A percentile compares a stretch with the other conserved stretches of the same genome.
Evolutionary conservation across 53 echinoderm and acorn worm genomes (phyloP).

Genomic region (Echinometra lucunter): DNA sequence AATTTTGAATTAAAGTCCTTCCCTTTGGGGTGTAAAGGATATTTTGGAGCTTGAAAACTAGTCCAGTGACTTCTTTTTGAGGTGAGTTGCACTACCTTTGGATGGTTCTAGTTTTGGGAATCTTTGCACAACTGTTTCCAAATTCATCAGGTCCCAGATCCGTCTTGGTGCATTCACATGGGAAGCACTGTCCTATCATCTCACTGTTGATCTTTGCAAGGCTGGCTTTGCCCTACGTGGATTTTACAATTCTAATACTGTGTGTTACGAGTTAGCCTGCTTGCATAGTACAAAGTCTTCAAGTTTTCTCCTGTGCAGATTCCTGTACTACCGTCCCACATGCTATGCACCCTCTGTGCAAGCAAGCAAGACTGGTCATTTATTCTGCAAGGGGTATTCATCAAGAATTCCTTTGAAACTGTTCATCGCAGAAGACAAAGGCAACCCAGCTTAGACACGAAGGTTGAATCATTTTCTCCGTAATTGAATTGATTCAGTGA

Average conservation of each 20-base stretch:
- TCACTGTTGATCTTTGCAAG: background rate
- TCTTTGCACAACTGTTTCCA: background rate
- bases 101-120: background rate
- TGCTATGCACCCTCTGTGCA: background rate
- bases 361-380: background rate
- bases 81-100: background rate
- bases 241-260: background rate
- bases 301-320: background rate
- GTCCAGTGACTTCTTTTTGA: background rate
- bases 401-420: constrained; percentile 1
- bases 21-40: background rate
- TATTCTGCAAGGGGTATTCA: background rate
- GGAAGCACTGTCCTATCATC: background rate
- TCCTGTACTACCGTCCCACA: background rate
- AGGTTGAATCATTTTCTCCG: background rate
- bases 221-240: background rate
- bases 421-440: background rate
- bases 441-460: background rate
- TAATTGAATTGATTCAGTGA: background rate
- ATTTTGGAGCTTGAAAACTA: background rate
- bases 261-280: background rate
- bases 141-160: background rate
- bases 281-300: background rate
- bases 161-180: background rate
- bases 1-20: background rate